These are phyloP conservation scores for Pavo muticus DNA, from an alignment of 2,113 vertebrate genomes.

Conservation along the genomic window DNA sequence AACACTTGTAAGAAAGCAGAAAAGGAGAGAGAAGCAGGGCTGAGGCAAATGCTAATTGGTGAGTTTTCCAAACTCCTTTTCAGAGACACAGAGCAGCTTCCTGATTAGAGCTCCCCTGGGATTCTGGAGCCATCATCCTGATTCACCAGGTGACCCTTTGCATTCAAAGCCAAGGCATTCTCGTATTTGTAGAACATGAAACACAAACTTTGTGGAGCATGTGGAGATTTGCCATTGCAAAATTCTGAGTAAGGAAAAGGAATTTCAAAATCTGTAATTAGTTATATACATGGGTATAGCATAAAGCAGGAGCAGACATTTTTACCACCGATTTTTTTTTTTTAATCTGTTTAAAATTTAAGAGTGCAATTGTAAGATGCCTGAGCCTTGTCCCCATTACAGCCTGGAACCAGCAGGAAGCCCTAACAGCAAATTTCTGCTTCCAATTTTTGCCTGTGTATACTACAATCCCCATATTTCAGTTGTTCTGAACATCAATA, in stretches of 20 bases:
- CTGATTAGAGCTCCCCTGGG: not conserved
- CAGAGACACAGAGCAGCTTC: not conserved
- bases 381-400: not conserved
- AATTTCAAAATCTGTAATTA: constrained; percentile 21
- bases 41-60: constrained; percentile 14
- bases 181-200: not conserved
- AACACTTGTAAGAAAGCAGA: constrained; percentile 50
- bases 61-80: constrained; percentile 12
- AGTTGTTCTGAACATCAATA: not conserved
- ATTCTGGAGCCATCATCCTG: not conserved
- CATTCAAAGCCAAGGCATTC: not conserved
- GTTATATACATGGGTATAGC: not conserved
- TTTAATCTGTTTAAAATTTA: constrained; percentile 25
- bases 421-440: not conserved
- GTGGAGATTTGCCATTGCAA: not conserved
- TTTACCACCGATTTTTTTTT: not conserved
- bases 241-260: not conserved
- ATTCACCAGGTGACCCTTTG: not conserved
- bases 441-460: constrained; percentile 1
- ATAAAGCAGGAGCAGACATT: not conserved
- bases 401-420: not conserved
- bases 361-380: not conserved
- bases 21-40: not conserved
- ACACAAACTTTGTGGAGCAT: not conserved
- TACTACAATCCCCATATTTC: not conserved